A percentile compares a stretch with the other conserved stretches of the same genome.
Evolutionary conservation across 2,113 vertebrate species (phyloP).

Genomic region (Oryctolagus cuniculus): mOryCun1.1 NC_091453.1:83644001-83644500

Average conservation of each 20-base stretch:
- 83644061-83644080: no score
- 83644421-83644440: background rate
- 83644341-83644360: background rate
- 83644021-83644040: no score
- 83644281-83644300: conserved; percentile 39
- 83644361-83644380: background rate
- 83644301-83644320: background rate
- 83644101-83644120: background rate
- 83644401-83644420: background rate
- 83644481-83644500: background rate
- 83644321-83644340: background rate
- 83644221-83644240: background rate
- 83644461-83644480: background rate
- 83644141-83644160: background rate
- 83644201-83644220: background rate
- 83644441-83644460: background rate
- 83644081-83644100: background rate
- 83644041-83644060: no score
- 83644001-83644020: no score
- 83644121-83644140: background rate
- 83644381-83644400: conserved; percentile 5
- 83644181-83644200: background rate
- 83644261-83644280: background rate
- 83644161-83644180: background rate
- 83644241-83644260: background rate